phyloP scores from a whole-genome alignment of 92 coral and sea anemone species.

The Meandrina meandrites region DNA sequence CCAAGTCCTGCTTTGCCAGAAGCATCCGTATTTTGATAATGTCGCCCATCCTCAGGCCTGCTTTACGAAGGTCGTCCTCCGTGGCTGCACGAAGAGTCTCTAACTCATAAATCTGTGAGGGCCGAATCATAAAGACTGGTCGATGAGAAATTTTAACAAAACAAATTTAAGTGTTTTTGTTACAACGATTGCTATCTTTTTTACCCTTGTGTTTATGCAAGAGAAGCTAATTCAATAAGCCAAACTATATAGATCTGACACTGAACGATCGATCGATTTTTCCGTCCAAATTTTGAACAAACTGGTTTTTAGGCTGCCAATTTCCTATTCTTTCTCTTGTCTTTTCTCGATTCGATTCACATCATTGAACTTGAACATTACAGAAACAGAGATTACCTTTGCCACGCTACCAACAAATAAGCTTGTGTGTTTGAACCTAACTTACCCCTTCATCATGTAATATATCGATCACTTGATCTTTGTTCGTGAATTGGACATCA shows the following conservation, averaged over 20 bases:
- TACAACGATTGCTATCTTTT: neutral
- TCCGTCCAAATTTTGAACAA: too few species aligned
- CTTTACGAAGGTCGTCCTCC: constrained; percentile 34
- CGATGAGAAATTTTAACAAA: neutral
- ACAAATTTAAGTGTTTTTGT: neutral
- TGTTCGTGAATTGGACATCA: constrained; percentile 11
- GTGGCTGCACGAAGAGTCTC: constrained; percentile 4
- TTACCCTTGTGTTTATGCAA: too few species aligned
- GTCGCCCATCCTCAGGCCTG: constrained; percentile 47
- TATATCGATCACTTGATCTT: constrained; percentile 21
- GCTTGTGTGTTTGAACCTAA: neutral
- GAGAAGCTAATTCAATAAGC: too few species aligned
- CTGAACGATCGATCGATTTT: too few species aligned
- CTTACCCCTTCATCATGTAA: constrained; percentile 50
- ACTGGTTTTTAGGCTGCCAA: too few species aligned
- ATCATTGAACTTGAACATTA: too few species aligned
- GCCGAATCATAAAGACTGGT: neutral
- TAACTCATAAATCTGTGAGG: constrained; percentile 40
- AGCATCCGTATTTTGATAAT: constrained; percentile 26
- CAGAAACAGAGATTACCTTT: too few species aligned
- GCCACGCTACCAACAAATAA: too few species aligned
- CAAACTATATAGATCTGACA: too few species aligned
- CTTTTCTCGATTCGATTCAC: too few species aligned
- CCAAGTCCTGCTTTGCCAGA: neutral
- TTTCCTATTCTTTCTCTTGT: too few species aligned